Evolutionary conservation across 2,113 vertebrate species (phyloP).

Genomic region (Acanthochromis polyacanthus): DNA sequence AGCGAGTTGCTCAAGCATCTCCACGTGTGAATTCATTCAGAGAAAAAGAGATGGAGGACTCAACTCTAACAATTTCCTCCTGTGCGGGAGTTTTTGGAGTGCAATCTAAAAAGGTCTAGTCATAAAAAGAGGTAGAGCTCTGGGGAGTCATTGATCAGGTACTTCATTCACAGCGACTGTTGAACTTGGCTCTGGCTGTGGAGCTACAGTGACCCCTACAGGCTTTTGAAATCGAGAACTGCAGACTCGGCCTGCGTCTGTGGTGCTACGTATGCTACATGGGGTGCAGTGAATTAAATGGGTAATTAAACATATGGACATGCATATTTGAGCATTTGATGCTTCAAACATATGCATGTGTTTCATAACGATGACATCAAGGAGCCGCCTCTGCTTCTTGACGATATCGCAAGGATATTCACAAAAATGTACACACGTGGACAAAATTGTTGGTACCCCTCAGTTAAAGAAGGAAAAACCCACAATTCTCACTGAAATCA

Average conservation of each 20-base stretch:
- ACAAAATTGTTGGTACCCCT: too few species aligned
- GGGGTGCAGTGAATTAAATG: not conserved
- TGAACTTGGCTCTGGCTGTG: slow-evolving; percentile 60
- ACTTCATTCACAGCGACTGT: slow-evolving; percentile 40
- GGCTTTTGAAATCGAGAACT: not conserved
- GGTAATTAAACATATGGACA: not conserved
- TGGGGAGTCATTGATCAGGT: slow-evolving; percentile 46
- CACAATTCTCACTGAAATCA: too few species aligned
- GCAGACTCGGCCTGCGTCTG: not conserved
- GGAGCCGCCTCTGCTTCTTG: not conserved
- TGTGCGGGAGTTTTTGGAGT: slow-evolving; percentile 18
- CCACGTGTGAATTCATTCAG: not conserved
- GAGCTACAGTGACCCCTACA: slow-evolving; percentile 79
- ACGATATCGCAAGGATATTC: slow-evolving; percentile 10
- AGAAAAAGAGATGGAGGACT: slow-evolving; percentile 15
- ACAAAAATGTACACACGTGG: not conserved
- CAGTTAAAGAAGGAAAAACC: too few species aligned
- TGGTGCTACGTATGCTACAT: not conserved
- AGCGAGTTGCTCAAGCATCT: not conserved
- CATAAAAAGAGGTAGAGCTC: slow-evolving; percentile 52
- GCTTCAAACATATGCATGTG: too few species aligned
- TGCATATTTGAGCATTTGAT: not conserved
- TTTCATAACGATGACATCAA: not conserved
- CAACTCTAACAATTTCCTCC: not conserved
- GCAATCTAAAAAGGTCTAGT: slow-evolving; percentile 23